Conservation (phyloP, 1,140 invertebrate species). For the Platyura marginata region DNA sequence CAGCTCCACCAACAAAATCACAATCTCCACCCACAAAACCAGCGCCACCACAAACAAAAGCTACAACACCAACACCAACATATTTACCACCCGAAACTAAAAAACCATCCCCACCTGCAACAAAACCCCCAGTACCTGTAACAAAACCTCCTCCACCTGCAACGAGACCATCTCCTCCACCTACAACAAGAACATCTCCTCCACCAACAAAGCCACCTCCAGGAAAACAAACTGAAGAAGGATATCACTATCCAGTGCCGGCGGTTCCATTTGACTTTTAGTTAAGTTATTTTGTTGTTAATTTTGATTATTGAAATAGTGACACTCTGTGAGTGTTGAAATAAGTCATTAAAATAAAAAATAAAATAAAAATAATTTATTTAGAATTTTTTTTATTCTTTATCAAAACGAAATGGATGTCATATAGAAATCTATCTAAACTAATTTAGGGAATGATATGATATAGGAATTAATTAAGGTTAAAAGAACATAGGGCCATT, state of each 20-base stretch:
- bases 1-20: conserved; percentile 1
- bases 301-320: not conserved
- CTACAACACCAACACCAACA: conserved; percentile 2
- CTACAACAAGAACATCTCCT: not conserved
- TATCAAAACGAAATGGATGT: not conserved
- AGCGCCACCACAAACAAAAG: conserved; percentile 1
- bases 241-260: conserved; percentile 28
- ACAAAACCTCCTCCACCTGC: conserved; percentile 5
- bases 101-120: conserved; percentile 6
- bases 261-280: conserved; percentile 24
- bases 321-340: too few relatives aligned
- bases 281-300: conserved; percentile 6
- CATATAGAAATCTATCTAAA: not conserved
- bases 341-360: not conserved
- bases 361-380: not conserved
- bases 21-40: conserved; percentile 5
- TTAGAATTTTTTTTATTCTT: not conserved
- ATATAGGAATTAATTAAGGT: too few relatives aligned
- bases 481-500: too few relatives aligned
- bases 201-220: conserved; percentile 5
- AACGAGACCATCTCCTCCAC: not conserved
- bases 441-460: too few relatives aligned
- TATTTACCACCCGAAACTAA: conserved; percentile 7
- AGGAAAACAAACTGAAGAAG: conserved; percentile 10
- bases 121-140: not conserved